Evolutionary conservation across 1,140 invertebrate genomes (phyloP), one percentile per base, ranked within the genome.

Genomic region (Euura lappo): DNA sequence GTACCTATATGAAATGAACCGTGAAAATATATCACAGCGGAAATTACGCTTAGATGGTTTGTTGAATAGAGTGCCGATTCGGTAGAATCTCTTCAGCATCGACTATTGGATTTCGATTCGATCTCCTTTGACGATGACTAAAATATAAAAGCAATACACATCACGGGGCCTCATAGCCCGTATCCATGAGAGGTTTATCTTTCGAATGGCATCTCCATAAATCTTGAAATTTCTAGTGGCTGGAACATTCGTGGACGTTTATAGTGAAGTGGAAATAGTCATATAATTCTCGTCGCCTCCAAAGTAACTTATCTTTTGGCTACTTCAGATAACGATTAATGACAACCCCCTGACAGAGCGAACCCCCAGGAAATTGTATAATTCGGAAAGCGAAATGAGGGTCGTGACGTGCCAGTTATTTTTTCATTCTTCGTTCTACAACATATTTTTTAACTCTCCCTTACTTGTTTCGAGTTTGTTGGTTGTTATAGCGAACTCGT

Each of bases 111-210:
- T 8, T 60, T 60, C 51, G 51, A 5, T 8, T 3, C 51, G 51
- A 6, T 8, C 28, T 60, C 13, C 51, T 5, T 60, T 60, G 13
- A 11, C 51, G 13, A 60, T 60, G 51, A n/a, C 13, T 5, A 8
- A n/a, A 60, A 60, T 60, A 60, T 60, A 60, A 60, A 60, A 60
- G 51, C 51, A 60, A 60, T 60, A 8, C 51, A 60, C 51, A 60
- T 8, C 51, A 60, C 10, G 8, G 10, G 51, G 51, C 13, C 13
- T 60, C 10, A 60, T 60, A 60, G 51, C 51, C 51, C 51, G 51
- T 60, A 60, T 60, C 51, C 4, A 60, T 60, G 13, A 60, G 51
- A 60, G 8, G 51, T 60, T 60, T 60, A 60, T n/a, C 8, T 60
- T 60, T n/a, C 13, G 51, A 60, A 60, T 5, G 2, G 51, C 2